Conservation (phyloP, 30 jellyfish, hydroid and myxozoan species). For the Cassiopea andromeda region DNA sequence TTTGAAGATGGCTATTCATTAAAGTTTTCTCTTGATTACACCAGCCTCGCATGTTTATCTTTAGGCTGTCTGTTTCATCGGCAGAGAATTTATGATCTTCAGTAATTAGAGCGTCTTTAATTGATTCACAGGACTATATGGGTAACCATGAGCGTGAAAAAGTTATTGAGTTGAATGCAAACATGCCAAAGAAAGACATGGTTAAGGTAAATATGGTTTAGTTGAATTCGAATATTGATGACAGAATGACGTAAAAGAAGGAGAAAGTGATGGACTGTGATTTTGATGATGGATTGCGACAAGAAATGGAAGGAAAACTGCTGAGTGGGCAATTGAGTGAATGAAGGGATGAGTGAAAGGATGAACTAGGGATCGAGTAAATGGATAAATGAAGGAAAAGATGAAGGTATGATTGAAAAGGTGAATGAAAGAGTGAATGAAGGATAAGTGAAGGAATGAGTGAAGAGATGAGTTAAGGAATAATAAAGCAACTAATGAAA, state of each 20-base stretch:
- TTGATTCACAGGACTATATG: constrained; percentile 68
- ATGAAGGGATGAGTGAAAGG: background rate
- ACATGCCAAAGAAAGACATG: constrained; percentile 64
- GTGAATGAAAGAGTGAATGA: background rate
- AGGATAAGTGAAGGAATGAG: background rate
- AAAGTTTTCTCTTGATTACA: too few species aligned
- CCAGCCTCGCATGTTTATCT: too few species aligned
- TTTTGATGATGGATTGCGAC: too few species aligned
- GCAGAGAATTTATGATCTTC: background rate
- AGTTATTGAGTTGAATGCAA: constrained; percentile 85
- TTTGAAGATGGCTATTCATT: too few species aligned
- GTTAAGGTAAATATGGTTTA: constrained; percentile 39
- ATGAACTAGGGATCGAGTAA: background rate
- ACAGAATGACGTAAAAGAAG: too few species aligned
- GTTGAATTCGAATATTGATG: background rate
- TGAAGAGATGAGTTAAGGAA: background rate
- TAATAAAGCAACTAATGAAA: too few species aligned
- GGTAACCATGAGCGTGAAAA: constrained; percentile 82
- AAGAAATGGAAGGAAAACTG: background rate
- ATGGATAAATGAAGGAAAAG: background rate
- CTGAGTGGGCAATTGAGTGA: background rate
- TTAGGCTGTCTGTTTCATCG: too few species aligned
- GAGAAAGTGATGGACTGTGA: too few species aligned
- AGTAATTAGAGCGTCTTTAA: background rate
- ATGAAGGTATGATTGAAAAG: background rate